Evolutionary conservation across 2,888 invertebrate genomes (phyloP).

Genomic region (Dione juno): DNA sequence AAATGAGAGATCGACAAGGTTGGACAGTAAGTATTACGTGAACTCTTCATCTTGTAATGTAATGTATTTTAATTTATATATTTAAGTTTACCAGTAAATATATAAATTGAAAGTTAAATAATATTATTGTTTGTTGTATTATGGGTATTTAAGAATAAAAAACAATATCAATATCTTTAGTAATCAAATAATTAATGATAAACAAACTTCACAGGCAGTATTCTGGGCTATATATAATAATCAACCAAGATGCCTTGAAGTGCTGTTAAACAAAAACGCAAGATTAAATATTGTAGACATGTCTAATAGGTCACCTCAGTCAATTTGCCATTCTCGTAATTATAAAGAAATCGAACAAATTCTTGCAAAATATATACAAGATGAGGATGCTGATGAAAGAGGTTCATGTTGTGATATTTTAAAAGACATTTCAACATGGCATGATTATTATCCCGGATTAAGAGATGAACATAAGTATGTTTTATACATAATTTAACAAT

Average conservation of each 20-base stretch:
- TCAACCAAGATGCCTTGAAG: constrained; percentile 77
- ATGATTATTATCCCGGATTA: constrained; percentile 79
- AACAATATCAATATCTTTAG: not conserved
- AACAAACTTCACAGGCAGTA: constrained; percentile 76
- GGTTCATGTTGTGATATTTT: constrained; percentile 43
- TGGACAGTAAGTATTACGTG: constrained; percentile 84
- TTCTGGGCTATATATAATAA: constrained; percentile 86
- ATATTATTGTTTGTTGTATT: not conserved
- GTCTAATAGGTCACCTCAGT: constrained; percentile 73
- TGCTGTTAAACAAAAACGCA: constrained; percentile 81
- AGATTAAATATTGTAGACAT: constrained; percentile 78
- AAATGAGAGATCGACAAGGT: constrained; percentile 84
- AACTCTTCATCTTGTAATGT: too few relatives aligned
- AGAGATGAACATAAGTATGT: constrained; percentile 63
- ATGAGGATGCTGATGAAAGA: constrained; percentile 51
- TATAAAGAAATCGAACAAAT: constrained; percentile 74
- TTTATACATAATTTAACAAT: too few relatives aligned
- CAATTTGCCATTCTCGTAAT: constrained; percentile 82
- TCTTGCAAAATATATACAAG: constrained; percentile 64
- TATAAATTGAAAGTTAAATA: too few relatives aligned
- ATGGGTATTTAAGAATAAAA: not conserved
- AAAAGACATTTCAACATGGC: constrained; percentile 64
- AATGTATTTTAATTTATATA: too few relatives aligned
- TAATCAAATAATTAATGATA: not conserved
- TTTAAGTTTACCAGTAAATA: too few relatives aligned